Conservation (phyloP, 2,113 vertebrate species). For the Cisticola juncidis region DNA sequence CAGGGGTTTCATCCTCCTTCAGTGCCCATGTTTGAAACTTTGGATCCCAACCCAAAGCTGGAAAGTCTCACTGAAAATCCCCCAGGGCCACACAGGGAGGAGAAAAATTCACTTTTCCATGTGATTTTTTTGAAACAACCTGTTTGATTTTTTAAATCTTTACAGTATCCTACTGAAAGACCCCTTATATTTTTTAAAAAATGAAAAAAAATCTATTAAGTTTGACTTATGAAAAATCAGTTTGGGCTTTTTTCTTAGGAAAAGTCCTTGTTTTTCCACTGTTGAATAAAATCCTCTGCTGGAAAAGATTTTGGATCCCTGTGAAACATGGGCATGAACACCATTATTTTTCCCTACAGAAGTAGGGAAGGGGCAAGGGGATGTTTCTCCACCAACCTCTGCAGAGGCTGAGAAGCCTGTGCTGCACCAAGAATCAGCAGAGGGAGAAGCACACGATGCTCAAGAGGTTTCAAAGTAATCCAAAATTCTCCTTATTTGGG, state of each 20-base stretch:
- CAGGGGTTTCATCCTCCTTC: neutral
- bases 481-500: neutral
- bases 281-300: neutral
- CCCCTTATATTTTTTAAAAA: neutral
- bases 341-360: neutral
- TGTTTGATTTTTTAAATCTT: neutral
- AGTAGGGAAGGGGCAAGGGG: neutral
- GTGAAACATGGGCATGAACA: neutral
- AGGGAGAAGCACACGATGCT: rapidly evolving
- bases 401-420: neutral
- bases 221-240: neutral
- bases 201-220: neutral
- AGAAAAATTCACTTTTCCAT: neutral
- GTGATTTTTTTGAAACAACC: neutral
- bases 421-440: neutral
- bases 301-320: neutral
- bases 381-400: neutral
- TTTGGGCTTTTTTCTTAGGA: neutral
- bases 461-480: neutral
- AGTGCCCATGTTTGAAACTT: neutral
- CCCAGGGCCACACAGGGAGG: rapidly evolving
- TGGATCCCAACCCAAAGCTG: neutral
- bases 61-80: neutral
- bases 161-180: neutral
- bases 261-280: neutral